Base-by-base conservation (phyloP, 1,140 invertebrate species). In the Eumeta japonica region DNA sequence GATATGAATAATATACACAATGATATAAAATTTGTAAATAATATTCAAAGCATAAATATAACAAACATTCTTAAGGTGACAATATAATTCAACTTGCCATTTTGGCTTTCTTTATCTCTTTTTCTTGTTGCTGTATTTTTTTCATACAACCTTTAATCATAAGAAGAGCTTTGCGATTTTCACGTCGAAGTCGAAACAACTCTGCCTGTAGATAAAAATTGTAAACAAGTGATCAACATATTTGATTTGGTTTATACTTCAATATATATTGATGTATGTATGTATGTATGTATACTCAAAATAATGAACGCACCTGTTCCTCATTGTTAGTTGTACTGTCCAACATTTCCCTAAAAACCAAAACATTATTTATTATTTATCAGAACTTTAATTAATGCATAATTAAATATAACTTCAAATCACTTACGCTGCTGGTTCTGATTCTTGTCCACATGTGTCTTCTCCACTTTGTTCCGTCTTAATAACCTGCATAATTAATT, bases 81-180 rank as follows among this genome's bases (percentile, higher is more conserved):
- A n/a, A n/a, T n/a, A n/a, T n/a, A n/a, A n/a, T n/a, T n/a, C n/a
- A n/a, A n/a, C n/a, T n/a, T n/a, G n/a, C n/a, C n/a, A n/a, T n/a
- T 64, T 67, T 70, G 10, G 64, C 54, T 54, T 59, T 71, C 39
- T 71, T 72, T 1, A 73, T 73, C 57, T 68, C 63, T 34, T 72
- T 72, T 39, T 70, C 55, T 49, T 65, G 65, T 46, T 68, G 62
- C 37, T 67, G 55, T 39, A 71, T 67, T 47, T 65, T 72, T 27
- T 64, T 74, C 60, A 67, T 61, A 35, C 55, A 72, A 43, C 57
- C 62, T 50, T 75, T 71, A 29, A 77, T 75, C 67, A 75, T 74
- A 55, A 73, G 64, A 55, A 84, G 81, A 0, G 85, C 81, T 52
- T 86, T 82, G 9, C 76, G 65, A 32, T 85, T 81, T 55, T 88